Base-by-base conservation (phyloP, 92 coral and sea anemone species). In the Porites rus region DNA sequence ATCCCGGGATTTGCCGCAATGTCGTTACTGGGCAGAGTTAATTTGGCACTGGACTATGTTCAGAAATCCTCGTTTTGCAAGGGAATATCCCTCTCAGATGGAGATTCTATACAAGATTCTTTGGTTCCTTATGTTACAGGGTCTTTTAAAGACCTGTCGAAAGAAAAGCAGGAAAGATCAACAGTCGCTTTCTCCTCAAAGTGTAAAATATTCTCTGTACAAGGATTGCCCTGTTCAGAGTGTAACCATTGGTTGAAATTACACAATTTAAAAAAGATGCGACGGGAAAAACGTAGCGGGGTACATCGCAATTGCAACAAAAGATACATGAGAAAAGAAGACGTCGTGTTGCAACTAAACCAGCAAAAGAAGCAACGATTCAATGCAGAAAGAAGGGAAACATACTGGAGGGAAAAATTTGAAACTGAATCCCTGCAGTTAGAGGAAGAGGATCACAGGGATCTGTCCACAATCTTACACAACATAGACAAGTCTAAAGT, bases 391-490 rank as follows among this genome's bases (percentile, higher is more conserved):
- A 22, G 3, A 14, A 22, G 79, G 3, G 89, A 84, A 71, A 62
- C 21, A 51, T 54, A 59, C 9, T 72, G 78, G 70, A 62, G 63
- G 22, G 91, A 63, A 8, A 81, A 81, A 19, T 86, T 68, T 52
- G 24, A 43, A 6, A 6, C 2, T 12, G 82, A 73, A 51, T 22
- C 58, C 4, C 3, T 74, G 17, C 67, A 72, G 31, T 24, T 88
- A 18, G 81, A 81, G 2, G 64, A 72, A 1, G 75, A 19, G 8
- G 91, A 81, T 21, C 81, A 87, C 64, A 56, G n/a, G 8, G 87
- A 87, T 17, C 87, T 87, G 7, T 78, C 85, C 20, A 2, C 14
- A 1, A 72, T 86, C 24, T 52, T 86, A 2, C 1, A 7, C 10
- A 22, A 10, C 59, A 54, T 50, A 28, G 51, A 46, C 14, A 61